Evolutionary conservation across 2,888 invertebrate species (phyloP), one percentile per base, ranked within the genome.

Genomic region (Drosophila merina): DNA sequence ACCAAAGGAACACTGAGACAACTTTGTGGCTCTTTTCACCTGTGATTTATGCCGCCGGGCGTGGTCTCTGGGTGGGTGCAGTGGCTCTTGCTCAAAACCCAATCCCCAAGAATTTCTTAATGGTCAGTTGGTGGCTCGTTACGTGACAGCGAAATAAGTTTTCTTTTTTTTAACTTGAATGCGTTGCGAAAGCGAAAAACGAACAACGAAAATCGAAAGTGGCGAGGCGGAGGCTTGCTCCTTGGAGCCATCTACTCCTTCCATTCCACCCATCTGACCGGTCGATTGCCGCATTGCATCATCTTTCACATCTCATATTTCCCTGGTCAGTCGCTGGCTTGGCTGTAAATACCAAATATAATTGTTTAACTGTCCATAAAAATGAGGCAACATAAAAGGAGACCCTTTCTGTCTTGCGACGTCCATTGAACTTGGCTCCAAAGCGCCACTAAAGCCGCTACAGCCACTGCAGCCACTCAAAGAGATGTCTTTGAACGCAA

Each of bases 321-420:
- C 60, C 44, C 26, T 30, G 12, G 62, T 49, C 48, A 48, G 57
- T 51, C 51, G 51, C 6, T n/a, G 12, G 33, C 44, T 49, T 36
- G 30, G 28, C 36, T 73, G 81, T 86, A 86, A 86, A 83, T 86
- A 85, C 85, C 82, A 83, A 84, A 83, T 76, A 63, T 79, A 81
- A 83, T 85, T 86, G 76, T 79, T 81, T 70, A 81, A 85, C 82
- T 85, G 76, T 74, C 79, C 82, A 83, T 74, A 84, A 81, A 83
- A 78, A 69, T 81, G 72, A 72, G 80, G 71, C 74, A 69, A 72
- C 74, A 47, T 38, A 63, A 67, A 82, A 82, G 77, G 63, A 78
- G 74, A 85, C 87, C 87, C 87, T 82, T 85, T 76, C 68, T 71
- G 30, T 60, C 68, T 36, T 52, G 52, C 36, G 42, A 14, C 38